Evolutionary conservation across 2,888 invertebrate genomes (phyloP).

Genomic region (Tetragonula carbonaria): DNA sequence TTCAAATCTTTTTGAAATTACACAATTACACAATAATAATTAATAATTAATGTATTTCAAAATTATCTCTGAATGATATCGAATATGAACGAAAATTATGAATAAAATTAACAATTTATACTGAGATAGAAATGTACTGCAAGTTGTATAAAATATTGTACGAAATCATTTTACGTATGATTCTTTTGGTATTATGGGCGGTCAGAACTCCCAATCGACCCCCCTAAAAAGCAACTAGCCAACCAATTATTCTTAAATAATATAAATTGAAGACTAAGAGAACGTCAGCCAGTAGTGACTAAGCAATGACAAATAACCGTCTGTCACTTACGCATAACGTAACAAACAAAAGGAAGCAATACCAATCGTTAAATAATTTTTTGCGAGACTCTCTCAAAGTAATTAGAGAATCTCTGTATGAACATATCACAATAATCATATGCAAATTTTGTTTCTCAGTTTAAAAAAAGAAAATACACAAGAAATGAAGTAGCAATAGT

Average conservation of each 20-base stretch:
- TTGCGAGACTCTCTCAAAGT: conserved; percentile 21
- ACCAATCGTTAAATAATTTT: conserved; percentile 49
- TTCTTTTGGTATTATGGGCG: conserved; percentile 7
- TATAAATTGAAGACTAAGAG: conserved; percentile 46
- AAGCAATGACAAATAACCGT: conserved; percentile 42
- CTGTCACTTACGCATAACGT: conserved; percentile 37
- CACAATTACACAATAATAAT: background rate
- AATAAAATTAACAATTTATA: background rate
- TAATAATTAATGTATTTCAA: background rate
- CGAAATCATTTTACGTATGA: conserved; percentile 34
- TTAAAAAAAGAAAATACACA: background rate
- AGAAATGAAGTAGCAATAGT: background rate
- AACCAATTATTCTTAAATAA: conserved; percentile 59
- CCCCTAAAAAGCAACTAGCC: conserved; percentile 17
- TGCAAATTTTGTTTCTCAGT: background rate
- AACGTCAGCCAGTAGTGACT: conserved; percentile 28
- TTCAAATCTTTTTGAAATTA: background rate
- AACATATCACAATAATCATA: background rate
- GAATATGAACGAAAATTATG: too few relatives aligned
- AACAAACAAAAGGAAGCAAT: conserved; percentile 29
- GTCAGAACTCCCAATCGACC: conserved; percentile 26
- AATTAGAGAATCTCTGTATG: conserved; percentile 2
- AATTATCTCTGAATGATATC: background rate
- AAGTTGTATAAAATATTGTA: background rate
- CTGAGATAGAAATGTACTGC: background rate